Evolutionary conservation across 2,113 vertebrate genomes (phyloP).

Genomic region (Alaudala cheleensis): DNA sequence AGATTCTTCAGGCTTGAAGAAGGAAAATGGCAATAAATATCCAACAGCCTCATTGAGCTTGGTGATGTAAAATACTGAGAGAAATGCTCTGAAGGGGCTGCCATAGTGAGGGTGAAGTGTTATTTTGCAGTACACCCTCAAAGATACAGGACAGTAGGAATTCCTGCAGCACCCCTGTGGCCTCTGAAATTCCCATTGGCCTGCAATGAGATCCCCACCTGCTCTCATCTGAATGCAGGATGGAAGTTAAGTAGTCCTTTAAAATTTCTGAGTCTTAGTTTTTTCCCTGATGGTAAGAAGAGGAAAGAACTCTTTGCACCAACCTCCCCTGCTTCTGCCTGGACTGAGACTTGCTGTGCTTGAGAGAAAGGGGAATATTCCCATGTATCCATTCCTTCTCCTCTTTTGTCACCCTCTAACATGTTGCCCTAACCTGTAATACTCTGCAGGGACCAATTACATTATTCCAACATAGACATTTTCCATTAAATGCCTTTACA

Average conservation of each 20-base stretch:
- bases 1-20: background rate
- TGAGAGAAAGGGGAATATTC: constrained; percentile 6
- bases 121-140: background rate
- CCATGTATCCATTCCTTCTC: background rate
- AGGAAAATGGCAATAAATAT: background rate
- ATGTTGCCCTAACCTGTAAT: constrained; percentile 36
- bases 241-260: background rate
- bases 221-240: background rate
- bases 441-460: constrained; percentile 66
- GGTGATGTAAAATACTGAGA: background rate
- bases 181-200: background rate
- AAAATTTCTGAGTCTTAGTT: background rate
- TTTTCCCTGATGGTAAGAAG: background rate
- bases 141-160: background rate
- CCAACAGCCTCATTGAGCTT: background rate
- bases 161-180: background rate
- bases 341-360: background rate
- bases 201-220: background rate
- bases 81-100: background rate
- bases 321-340: background rate
- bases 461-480: constrained; percentile 62
- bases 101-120: background rate
- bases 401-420: constrained; percentile 19
- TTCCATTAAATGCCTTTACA: constrained; percentile 58
- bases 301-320: background rate